Evolutionary conservation across 2,113 vertebrate species (phyloP).

Genomic region (Guaruba guarouba): DNA sequence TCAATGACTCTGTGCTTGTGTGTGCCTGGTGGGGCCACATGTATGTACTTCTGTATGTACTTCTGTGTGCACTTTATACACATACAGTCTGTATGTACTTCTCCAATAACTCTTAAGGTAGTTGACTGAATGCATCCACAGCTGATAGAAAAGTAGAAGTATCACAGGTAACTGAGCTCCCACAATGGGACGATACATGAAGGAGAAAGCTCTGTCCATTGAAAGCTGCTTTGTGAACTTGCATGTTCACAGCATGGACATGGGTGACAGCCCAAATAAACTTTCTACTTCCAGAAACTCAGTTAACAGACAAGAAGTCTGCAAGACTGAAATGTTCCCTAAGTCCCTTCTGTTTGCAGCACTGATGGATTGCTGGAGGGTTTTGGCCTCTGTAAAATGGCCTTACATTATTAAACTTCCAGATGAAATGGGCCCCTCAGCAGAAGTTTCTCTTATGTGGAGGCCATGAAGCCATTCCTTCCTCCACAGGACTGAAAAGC

Average conservation of each 20-base stretch:
- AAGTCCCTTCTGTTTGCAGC: not conserved
- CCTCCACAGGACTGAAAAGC: not conserved
- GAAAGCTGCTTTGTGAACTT: not conserved
- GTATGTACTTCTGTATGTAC: not conserved
- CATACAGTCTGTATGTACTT: not conserved
- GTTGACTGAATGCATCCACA: not conserved
- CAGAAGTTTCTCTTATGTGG: not conserved
- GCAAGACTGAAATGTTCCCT: not conserved
- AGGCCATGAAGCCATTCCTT: not conserved
- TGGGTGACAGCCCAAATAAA: not conserved
- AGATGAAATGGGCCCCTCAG: not conserved
- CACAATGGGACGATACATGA: not conserved
- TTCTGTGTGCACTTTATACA: too few species aligned
- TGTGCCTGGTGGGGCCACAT: not conserved
- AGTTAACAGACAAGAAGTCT: not conserved
- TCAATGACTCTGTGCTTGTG: not conserved
- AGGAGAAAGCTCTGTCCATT: not conserved
- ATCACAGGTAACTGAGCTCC: not conserved
- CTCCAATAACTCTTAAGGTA: not conserved
- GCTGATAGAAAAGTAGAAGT: not conserved
- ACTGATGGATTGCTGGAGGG: not conserved
- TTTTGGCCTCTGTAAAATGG: not conserved
- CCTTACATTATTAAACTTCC: not conserved
- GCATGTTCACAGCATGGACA: rapidly evolving
- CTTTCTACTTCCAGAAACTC: not conserved